These are phyloP conservation scores for Drosophila bipectinata DNA, from an alignment of 1,140 invertebrate genomes.

Conservation along the genomic window DNA sequence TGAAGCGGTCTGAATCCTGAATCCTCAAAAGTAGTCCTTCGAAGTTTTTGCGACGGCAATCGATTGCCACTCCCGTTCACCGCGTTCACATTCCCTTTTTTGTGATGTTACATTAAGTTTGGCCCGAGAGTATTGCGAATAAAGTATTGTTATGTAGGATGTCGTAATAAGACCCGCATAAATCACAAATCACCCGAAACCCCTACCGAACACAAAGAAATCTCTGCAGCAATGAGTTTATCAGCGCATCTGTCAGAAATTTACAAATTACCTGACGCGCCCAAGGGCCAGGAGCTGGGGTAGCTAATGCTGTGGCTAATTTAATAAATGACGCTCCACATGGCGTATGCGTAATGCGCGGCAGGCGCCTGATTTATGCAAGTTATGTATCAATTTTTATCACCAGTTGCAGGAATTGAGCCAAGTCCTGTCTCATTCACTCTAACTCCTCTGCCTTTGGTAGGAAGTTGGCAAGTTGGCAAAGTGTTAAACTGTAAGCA, in stretches of 20 bases:
- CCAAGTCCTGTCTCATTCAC: constrained; percentile 1
- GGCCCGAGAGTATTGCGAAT: constrained; percentile 77
- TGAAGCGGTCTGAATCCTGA: constrained; percentile 25
- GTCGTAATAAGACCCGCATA: constrained; percentile 69
- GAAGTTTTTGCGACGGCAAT: constrained; percentile 22
- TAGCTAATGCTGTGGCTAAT: constrained; percentile 74
- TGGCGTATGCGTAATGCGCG: constrained; percentile 69
- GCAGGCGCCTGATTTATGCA: constrained; percentile 74
- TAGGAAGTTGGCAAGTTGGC: constrained; percentile 27
- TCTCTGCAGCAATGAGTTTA: constrained; percentile 76
- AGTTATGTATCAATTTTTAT: constrained; percentile 83
- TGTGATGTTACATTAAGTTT: constrained; percentile 76
- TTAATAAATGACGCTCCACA: constrained; percentile 75
- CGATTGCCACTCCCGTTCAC: constrained; percentile 34
- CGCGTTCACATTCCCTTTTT: constrained; percentile 29
- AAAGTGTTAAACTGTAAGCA: constrained; percentile 80
- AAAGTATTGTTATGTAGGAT: constrained; percentile 75
- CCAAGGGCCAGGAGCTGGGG: constrained; percentile 9
- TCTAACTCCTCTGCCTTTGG: not conserved
- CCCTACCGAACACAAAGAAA: constrained; percentile 43
- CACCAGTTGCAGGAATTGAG: constrained; percentile 76
- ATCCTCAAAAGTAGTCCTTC: constrained; percentile 18
- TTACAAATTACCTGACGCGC: constrained; percentile 79
- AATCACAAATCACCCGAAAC: constrained; percentile 53
- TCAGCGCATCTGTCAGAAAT: constrained; percentile 81